A percentile compares a stretch with the other conserved stretches of the same genome.
phyloP scores from a whole-genome alignment of 1,140 invertebrate genomes.

The Saccostrea echinata region DNA sequence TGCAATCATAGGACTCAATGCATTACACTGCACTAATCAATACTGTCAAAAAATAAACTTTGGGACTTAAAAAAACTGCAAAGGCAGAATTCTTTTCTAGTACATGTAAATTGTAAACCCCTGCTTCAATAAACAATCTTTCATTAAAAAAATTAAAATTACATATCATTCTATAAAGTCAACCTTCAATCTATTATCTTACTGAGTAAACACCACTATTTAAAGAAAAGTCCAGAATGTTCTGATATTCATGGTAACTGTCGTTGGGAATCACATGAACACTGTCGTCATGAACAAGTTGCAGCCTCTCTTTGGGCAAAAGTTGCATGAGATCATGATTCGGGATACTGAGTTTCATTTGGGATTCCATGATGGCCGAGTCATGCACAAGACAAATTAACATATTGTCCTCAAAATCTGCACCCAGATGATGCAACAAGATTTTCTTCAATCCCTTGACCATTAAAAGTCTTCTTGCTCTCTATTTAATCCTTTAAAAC shows the following conservation, averaged over 20 bases:
- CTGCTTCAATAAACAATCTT: too few relatives aligned
- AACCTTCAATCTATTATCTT: neutral
- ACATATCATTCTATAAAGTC: too few relatives aligned
- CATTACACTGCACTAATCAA: too few relatives aligned
- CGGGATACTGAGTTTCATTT: constrained; percentile 31
- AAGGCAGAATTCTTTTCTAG: too few relatives aligned
- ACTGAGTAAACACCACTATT: neutral
- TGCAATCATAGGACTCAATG: too few relatives aligned
- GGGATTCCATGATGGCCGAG: constrained; percentile 1
- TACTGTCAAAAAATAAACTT: too few relatives aligned
- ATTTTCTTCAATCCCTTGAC: constrained; percentile 14
- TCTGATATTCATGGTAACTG: constrained; percentile 18
- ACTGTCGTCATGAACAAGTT: constrained; percentile 1
- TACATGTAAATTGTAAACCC: too few relatives aligned
- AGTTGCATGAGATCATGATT: neutral
- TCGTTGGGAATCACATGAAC: neutral
- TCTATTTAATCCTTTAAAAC: neutral
- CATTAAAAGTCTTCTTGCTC: neutral
- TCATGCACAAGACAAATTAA: constrained; percentile 34
- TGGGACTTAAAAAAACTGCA: too few relatives aligned
- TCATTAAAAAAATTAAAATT: too few relatives aligned
- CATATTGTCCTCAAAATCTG: constrained; percentile 4
- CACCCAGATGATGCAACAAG: neutral
- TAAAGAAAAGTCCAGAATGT: constrained; percentile 25
- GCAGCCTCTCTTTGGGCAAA: neutral